Base-by-base conservation (phyloP, 1,140 invertebrate species). In the Uloborus diversus region DNA sequence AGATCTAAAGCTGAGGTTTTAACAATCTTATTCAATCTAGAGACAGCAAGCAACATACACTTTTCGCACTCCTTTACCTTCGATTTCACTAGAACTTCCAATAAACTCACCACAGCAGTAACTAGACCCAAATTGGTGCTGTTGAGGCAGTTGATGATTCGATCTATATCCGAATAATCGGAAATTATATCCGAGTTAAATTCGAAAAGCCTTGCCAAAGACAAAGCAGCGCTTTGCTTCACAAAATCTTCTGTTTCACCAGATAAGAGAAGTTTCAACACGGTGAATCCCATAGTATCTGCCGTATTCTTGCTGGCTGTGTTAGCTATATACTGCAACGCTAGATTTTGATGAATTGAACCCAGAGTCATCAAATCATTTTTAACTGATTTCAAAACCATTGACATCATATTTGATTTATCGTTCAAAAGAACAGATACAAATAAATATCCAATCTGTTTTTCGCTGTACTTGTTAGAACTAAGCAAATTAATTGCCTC, bases 401-500 rank as follows among this genome's bases (percentile, higher is more conserved):
- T 90, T 86, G 98, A 97, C 86, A 99, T 99, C 83, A 99, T 91
- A 89, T 99, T 97, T 88, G 95, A 99, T 87, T 98, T 99, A 82
- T 97, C 97, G 86, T 98, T 98, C 79, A 99, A 96, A 87, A 99
- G 90, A 57, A 99, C 97, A 2, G 83, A 84, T 25, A 84, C 82
- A 65, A 84, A 84, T 51, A 84, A 51, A 25, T 84, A 84, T 4
- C 83, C 98, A 88, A 99, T 99, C 91, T 99, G 98, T 90, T 99
- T 99, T 88, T 99, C 98, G 53, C 98, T 99, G 89, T 99, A 99
- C 90, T 99, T 99, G 86, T 99, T 99, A 32, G 98, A 99, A 82
- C 96, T 98, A 17, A 99, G 91, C 47, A 99, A 89, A 89, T 99
- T 99, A 83, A 99, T 98, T 59, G 98, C 98, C 89, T 99, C 98